Evolutionary conservation across 1,140 invertebrate species (phyloP), one percentile per base, ranked within the genome.

Genomic region (Sycophila sp.): DNA sequence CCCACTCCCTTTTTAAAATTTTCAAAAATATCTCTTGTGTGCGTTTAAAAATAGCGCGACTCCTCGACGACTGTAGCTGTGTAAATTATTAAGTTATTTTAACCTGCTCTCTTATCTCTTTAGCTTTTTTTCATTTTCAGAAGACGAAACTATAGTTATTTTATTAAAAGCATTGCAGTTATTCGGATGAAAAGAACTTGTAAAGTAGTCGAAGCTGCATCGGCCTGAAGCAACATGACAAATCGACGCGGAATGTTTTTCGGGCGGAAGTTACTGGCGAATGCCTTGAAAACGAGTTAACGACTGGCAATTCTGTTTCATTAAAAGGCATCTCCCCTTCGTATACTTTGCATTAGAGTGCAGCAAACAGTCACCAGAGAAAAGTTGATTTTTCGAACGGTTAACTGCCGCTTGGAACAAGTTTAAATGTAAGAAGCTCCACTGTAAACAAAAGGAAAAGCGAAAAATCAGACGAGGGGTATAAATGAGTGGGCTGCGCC

Each of bases 181-280:
- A 36, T 36, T 64, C 8, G 4, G 51, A 51, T 24, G 30, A 64
- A 47, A 51, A 19, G 17, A 22, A 3, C 19, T 47, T n/a, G 26
- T 34, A 34, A 32, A 17, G 56, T 17, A 59, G 40, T 38, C 15
- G 34, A 59, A 24, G 34, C 15, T 24, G 19, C n/a, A n/a, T n/a
- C n/a, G n/a, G n/a, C n/a, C n/a, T 24, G 73, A 73, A 30, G 30
- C 51, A 60, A 36, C 56, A 42, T 49, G 56, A 72, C 71, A 65
- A 72, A 69, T 62, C 74, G 47, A 69, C 68, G 66, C 59, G n/a
- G n/a, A n/a, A n/a, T n/a, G n/a, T n/a, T n/a, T n/a, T n/a, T n/a
- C n/a, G n/a, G n/a, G n/a, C n/a, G n/a, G n/a, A n/a, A n/a, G n/a
- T n/a, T n/a, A n/a, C n/a, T n/a, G n/a, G n/a, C n/a, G n/a, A 67